These are phyloP conservation scores for Heteropelma amictum DNA, from an alignment of 2,888 invertebrate genomes.

Conservation along the genomic window DNA sequence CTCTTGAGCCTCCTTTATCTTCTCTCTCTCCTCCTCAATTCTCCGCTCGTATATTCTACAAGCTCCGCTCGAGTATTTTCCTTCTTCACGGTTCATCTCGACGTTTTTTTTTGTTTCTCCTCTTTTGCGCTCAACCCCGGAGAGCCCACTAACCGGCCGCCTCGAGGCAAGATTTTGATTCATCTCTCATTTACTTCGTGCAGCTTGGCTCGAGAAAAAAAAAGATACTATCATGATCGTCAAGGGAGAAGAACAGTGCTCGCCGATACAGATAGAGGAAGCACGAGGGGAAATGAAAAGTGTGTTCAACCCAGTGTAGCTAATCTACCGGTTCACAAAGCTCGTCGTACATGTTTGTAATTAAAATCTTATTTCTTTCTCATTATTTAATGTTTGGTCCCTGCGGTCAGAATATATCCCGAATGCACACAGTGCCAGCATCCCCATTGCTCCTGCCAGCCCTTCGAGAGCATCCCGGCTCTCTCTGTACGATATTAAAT, in stretches of 20 bases:
- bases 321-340: too few species aligned
- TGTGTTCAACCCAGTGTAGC: too few species aligned
- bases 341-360: too few species aligned
- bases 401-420: too few species aligned
- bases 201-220: slow-evolving; percentile 56
- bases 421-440: too few species aligned
- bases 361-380: too few species aligned
- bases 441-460: too few species aligned
- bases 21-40: slow-evolving; percentile 24
- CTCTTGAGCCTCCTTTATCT: slow-evolving; percentile 32
- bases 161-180: slow-evolving; percentile 67
- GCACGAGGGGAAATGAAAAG: not conserved
- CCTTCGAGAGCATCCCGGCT: too few species aligned
- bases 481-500: too few species aligned
- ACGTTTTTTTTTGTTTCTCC: slow-evolving; percentile 12
- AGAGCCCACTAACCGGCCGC: slow-evolving; percentile 5
- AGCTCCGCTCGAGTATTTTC: slow-evolving; percentile 26
- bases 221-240: slow-evolving; percentile 71
- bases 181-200: slow-evolving; percentile 70
- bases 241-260: slow-evolving; percentile 43
- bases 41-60: slow-evolving; percentile 22
- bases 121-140: slow-evolving; percentile 1
- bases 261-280: not conserved
- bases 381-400: too few species aligned
- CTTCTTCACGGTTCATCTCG: slow-evolving; percentile 21